Percentiles rank a stretch among this genome's conserved stretches.
Conservation (phyloP, 2,113 vertebrate species). For the Echinops telfairi region DNA sequence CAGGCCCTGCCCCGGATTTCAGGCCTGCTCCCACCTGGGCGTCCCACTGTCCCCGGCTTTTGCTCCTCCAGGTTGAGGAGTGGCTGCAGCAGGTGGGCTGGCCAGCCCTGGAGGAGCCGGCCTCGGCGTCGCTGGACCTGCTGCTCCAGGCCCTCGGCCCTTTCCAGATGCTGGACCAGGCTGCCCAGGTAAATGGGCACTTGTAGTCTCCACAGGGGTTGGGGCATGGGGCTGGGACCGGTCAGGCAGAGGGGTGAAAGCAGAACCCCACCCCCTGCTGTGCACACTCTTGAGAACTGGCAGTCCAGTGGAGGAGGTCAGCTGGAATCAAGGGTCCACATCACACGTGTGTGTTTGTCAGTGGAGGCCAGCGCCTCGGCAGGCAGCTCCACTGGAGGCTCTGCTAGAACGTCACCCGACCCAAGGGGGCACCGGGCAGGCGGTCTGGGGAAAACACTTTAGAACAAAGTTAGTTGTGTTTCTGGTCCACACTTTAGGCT, state of each 20-base stretch:
- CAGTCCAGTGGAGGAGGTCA: neutral
- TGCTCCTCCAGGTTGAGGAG: constrained; percentile 86
- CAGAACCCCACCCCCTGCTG: constrained; percentile 1
- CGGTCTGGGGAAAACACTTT: neutral
- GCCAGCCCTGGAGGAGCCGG: constrained; percentile 86
- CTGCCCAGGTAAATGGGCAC: constrained; percentile 82
- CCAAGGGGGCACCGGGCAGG: neutral
- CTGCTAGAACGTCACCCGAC: neutral
- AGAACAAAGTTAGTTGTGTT: neutral
- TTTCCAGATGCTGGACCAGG: constrained; percentile 90
- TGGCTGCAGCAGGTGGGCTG: constrained; percentile 92
- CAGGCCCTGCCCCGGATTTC: neutral
- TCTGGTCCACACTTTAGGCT: neutral
- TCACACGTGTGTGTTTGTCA: neutral
- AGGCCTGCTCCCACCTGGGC: neutral
- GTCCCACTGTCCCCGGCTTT: neutral
- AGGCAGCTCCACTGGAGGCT: neutral
- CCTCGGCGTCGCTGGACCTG: constrained; percentile 89
- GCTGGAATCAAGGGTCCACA: neutral
- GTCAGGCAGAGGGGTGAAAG: neutral
- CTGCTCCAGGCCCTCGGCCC: constrained; percentile 87
- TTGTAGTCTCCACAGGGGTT: neutral
- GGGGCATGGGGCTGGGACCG: neutral
- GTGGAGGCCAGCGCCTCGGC: neutral
- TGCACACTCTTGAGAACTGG: neutral